Evolutionary conservation across 2,797 vertebrate genomes (phyloP), one percentile per base, ranked within the genome.

Genomic region (Nannoperca obscura): DNA sequence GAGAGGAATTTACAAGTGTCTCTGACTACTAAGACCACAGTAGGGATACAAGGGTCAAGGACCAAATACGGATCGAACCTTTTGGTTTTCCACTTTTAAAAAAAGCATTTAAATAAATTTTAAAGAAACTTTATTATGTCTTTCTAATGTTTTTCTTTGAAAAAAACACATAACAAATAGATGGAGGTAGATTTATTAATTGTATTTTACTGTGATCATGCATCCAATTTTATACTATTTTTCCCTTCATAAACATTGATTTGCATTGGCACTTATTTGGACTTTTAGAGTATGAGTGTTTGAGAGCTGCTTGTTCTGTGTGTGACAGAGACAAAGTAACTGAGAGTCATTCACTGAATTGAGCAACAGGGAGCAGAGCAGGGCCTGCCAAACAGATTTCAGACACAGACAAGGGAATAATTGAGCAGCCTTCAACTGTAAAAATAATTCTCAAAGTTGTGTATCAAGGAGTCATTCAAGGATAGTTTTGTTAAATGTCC

Each of bases 271-370:
- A 27, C 40, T 65, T 42, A 49, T 64, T 24, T 32, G 9, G 24
- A 44, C 27, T 11, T 32, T 46, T 46, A 2, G 13, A 46, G 14
- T 1, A 20, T 58, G 19, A 64, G 52, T 46, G 60, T 53, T 68
- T 52, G 36, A 72, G 0, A 52, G 30, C 44, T 63, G 49, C 34
- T 55, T 60, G 50, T 78, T 66, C 27, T 59, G 40, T 58, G 64
- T 60, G 57, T 42, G 61, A 50, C 74, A 55, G 44, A 71, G 49
- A 68, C 27, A 52, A 59, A 76, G 32, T 61, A 40, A 66, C 61
- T 49, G 20, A 22, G 52, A n/a, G 50, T 50, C 11, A 61, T 44
- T 76, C 36, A 50, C 36, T 52, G 72, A 68, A 81, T 49, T 27
- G 34, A 68, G 49, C 36, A 8, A 81, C 22, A 22, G n/a, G 22